Base-by-base conservation (phyloP, 2,113 vertebrate genomes). In the Microcebus tavaratra region DNA sequence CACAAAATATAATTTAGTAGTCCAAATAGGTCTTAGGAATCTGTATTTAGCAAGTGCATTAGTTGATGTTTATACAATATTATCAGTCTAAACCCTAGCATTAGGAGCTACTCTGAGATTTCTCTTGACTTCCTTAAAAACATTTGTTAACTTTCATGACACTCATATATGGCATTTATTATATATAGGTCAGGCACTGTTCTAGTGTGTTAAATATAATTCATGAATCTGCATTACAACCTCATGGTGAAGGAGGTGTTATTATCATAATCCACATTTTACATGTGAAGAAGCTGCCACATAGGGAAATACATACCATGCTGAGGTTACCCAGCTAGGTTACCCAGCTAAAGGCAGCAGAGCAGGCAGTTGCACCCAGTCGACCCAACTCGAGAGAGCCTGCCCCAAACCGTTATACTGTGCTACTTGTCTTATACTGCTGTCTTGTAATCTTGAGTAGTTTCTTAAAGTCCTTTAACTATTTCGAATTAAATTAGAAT, bases 221-320 rank as follows among this genome's bases (percentile, higher is more conserved):
- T 76, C 13, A 59, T 50, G 59, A 53, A 42, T 65, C 21, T 45
- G 55, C 9, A 4, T 23, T 82, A 53, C 6, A 80, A n/a, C 67
- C 7, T 12, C 17, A 21, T 34, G 4, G 18, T 20, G 27, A 48
- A 42, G 18, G n/a, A 34, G 21, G 9, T 78, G 72, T 31, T 23
- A 11, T 29, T 84, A 23, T n/a, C 31, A 50, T 21, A 27, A 61
- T 25, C 7, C 13, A 9, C 4, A 78, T 34, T 70, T 70, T 63
- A n/a, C 25, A 17, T 67, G 34, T 6, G 55, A 91, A 53, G 14
- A 63, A 29, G 78, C 15, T 6, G 2, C 57, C 45, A 14, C 42
- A 17, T 18, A 57, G 61, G 10, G 36, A 17, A 2, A 6, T 13
- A 17, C 1, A 8, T 3, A 0, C 25, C 1, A 1, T 14, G 5